Conservation (phyloP, 2,797 vertebrate species). For the Buphagus erythrorhynchus region DNA sequence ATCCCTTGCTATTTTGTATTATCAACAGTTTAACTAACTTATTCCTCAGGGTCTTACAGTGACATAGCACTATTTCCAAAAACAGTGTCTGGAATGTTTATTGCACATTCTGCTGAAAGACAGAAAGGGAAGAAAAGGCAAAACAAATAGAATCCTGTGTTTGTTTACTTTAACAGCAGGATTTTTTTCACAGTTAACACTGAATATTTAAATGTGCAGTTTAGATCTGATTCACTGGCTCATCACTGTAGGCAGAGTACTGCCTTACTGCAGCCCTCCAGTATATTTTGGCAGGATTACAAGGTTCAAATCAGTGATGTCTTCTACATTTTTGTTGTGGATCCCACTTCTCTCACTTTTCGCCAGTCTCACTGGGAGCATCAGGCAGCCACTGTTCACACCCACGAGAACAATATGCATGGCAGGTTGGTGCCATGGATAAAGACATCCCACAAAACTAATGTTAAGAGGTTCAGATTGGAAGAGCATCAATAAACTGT, state of each 20-base stretch:
- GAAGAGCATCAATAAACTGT: not conserved
- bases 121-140: not conserved
- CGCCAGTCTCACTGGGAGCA: not conserved
- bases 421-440: not conserved
- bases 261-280: not conserved
- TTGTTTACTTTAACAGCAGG: not conserved
- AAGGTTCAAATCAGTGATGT: not conserved
- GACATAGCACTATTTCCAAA: constrained; percentile 45
- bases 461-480: not conserved
- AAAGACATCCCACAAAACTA: not conserved
- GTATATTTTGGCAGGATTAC: not conserved
- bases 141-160: not conserved
- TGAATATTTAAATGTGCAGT: not conserved
- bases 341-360: not conserved
- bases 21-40: constrained; percentile 70
- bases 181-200: not conserved
- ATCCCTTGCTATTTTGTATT: constrained; percentile 48
- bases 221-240: not conserved
- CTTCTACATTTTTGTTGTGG: not conserved
- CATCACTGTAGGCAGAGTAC: not conserved
- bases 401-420: not conserved
- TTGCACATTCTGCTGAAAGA: not conserved
- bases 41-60: constrained; percentile 46
- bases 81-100: not conserved
- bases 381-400: not conserved